phyloP scores from a whole-genome alignment of 2,113 vertebrate genomes.

The Centropristis striata region DNA sequence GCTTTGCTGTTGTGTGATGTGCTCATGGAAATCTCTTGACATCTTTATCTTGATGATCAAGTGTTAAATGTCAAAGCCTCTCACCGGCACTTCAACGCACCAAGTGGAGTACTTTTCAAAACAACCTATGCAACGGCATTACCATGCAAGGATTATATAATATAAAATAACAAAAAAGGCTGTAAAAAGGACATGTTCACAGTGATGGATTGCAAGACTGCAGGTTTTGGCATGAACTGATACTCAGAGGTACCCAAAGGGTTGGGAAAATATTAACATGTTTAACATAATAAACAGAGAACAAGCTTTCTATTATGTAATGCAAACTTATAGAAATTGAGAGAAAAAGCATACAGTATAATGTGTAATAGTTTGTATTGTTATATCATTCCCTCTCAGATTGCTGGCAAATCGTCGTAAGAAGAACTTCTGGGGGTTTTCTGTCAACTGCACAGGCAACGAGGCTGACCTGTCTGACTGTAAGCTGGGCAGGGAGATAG shows the following conservation, averaged over 20 bases:
- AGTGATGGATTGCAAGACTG: not conserved
- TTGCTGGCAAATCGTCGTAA: constrained; percentile 89
- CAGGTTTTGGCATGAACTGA: constrained; percentile 14
- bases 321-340: not conserved
- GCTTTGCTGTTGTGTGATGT: not conserved
- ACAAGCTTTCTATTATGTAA: not conserved
- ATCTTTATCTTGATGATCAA: not conserved
- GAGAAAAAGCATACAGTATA: not conserved
- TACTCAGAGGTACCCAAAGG: not conserved
- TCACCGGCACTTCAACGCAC: not conserved
- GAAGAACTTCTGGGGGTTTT: constrained; percentile 92
- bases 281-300: not conserved
- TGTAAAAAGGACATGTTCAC: not conserved
- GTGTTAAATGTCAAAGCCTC: not conserved
- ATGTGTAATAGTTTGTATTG: not conserved
- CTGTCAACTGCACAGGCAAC: constrained; percentile 92
- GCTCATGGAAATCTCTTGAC: not conserved
- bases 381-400: constrained; percentile 73
- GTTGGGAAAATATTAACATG: not conserved
- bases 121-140: not conserved
- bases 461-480: constrained; percentile 92
- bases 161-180: not conserved
- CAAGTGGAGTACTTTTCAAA: not conserved
- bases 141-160: not conserved
- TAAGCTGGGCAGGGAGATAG: constrained; percentile 83